Base-by-base conservation (phyloP, 2,888 invertebrate genomes). In the Prostheceraeus crozeri region DNA sequence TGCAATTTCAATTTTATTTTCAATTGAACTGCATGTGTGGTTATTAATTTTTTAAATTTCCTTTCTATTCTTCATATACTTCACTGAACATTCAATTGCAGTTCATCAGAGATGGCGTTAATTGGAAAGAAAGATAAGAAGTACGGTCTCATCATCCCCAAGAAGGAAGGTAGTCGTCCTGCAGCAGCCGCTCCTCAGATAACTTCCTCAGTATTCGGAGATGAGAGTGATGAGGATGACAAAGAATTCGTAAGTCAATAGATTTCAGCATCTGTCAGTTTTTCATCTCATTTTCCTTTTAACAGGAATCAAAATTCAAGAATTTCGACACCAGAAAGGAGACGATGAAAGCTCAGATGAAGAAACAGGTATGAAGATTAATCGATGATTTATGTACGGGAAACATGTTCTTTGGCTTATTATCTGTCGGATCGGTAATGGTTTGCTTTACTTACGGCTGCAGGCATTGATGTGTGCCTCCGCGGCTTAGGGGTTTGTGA, bases 301-400 rank as follows among this genome's bases (percentile, higher is more conserved):
- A 40, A 40, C 19, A 14, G 45, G 8, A 19, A 40, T 14, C n/a
- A n/a, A n/a, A n/a, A n/a, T n/a, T n/a, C n/a, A 40, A 14, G 45
- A 40, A 40, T 14, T 16, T 40, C 21, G 45, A 40, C 21, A 16
- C 21, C 19, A 40, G 21, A 19, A 40, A 40, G 21, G 45, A 40
- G 21, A 19, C 45, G 14, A 14, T 40, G 45, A 40, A 19, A 40
- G 8, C 45, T 11, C 8, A 16, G 21, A 40, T 40, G 45, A 40
- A 40, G 45, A 40, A 40, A 14, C 45, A 40, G 45, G 45, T 40
- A 14, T 6, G 45, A 40, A n/a, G n/a, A n/a, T n/a, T n/a, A n/a
- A n/a, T n/a, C n/a, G n/a, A n/a, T n/a, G n/a, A n/a, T n/a, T n/a
- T n/a, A n/a, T n/a, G n/a, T n/a, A n/a, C n/a, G n/a, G n/a, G n/a